These are phyloP conservation scores for Charina bottae DNA, from an alignment of 2,113 vertebrate genomes.

Conservation along the genomic window DNA sequence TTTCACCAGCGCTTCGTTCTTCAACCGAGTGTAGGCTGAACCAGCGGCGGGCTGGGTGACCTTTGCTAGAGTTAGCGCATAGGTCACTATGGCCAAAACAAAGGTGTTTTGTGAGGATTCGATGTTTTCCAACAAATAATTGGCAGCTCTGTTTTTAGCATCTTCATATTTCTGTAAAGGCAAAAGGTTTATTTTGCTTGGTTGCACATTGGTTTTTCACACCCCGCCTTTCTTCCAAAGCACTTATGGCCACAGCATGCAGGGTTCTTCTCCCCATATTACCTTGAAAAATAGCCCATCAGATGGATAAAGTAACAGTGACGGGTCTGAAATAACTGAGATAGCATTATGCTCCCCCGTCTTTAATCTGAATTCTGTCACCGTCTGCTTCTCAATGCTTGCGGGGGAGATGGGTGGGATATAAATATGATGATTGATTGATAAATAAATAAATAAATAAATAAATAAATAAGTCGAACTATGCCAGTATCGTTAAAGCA, in stretches of 20 bases:
- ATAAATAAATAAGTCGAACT: neutral
- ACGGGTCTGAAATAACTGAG: too few species aligned
- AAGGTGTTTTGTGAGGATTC: conserved; percentile 77
- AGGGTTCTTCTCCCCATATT: neutral
- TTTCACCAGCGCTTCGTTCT: conserved; percentile 75
- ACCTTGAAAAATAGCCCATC: neutral
- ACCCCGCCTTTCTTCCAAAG: neutral
- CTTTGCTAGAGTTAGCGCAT: conserved; percentile 81
- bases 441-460: too few species aligned
- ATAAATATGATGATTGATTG: too few species aligned
- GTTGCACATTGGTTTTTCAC: fast-evolving
- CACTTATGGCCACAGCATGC: neutral
- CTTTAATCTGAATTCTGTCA: neutral
- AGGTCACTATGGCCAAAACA: conserved; percentile 80
- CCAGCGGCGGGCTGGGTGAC: conserved; percentile 23
- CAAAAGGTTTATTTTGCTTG: neutral
- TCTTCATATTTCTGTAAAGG: conserved; percentile 75
- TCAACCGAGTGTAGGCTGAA: conserved; percentile 62
- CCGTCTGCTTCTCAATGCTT: neutral
- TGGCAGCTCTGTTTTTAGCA: conserved; percentile 72
- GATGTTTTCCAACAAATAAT: conserved; percentile 77
- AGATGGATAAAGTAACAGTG: neutral
- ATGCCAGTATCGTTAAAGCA: neutral
- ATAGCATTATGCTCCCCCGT: neutral
- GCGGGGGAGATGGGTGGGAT: too few species aligned